Conservation (phyloP, 2,797 vertebrate species). For the Siniperca scherzeri region DNA sequence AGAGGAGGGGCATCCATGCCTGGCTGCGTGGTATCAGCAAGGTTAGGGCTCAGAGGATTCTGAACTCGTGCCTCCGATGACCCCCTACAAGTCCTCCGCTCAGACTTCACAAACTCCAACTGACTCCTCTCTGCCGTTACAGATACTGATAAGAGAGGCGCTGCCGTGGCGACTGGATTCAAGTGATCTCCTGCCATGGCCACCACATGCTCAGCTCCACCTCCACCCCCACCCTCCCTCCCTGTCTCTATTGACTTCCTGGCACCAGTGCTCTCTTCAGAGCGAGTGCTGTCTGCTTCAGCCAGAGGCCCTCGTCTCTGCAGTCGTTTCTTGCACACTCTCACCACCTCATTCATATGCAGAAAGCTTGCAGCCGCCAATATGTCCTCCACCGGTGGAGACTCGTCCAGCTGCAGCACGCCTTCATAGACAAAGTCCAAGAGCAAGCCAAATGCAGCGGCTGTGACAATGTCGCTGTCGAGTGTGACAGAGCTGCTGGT, state of each 20-base stretch:
- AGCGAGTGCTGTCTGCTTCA: conserved; percentile 95
- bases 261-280: conserved; percentile 81
- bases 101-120: conserved; percentile 68
- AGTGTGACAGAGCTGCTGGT: conserved; percentile 87
- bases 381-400: conserved; percentile 92
- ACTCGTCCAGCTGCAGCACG: conserved; percentile 86
- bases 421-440: conserved; percentile 97
- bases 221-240: conserved; percentile 31
- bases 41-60: conserved; percentile 80
- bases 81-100: conserved; percentile 70
- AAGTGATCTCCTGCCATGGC: conserved; percentile 49
- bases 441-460: conserved; percentile 92
- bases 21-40: conserved; percentile 94
- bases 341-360: conserved; percentile 97
- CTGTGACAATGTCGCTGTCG: conserved; percentile 94
- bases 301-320: conserved; percentile 90
- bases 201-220: conserved; percentile 34
- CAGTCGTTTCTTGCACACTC: conserved; percentile 93
- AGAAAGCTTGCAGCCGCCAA: conserved; percentile 96
- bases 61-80: conserved; percentile 65
- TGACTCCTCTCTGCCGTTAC: conserved; percentile 52
- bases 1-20: conserved; percentile 86
- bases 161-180: conserved; percentile 49
- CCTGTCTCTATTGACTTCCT: conserved; percentile 63
- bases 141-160: conserved; percentile 49